Evolutionary conservation across 1,140 invertebrate genomes (phyloP), one percentile per base, ranked within the genome.

Genomic region (Campodea augens): DNA sequence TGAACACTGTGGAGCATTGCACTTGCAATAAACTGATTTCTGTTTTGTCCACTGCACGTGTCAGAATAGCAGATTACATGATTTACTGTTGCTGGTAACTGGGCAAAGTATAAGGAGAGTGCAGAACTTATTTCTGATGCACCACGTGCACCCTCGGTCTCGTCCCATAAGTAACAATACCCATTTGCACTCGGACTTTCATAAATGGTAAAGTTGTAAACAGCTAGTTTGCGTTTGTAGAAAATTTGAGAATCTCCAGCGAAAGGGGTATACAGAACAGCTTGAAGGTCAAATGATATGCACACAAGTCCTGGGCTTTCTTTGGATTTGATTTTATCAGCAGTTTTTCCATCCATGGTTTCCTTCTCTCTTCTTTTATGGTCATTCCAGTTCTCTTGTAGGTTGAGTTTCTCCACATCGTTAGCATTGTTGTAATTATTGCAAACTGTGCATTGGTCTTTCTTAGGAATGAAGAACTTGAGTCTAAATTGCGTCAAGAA

Each of bases 11-110:
- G 41, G 13, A 25, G 19, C 13, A 25, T 22, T 29, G 23, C 36
- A n/a, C 18, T 19, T 18, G 20, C 36, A 18, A 37, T 18, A 19
- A 18, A 37, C 20, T 37, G 36, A 19, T 50, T 50, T 23, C 22
- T 23, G 29, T 51, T 51, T 45, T 51, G 46, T 2, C 49, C 47
- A 3, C 43, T 47, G 43, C 49, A 51, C 12, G 47, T 43, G 24
- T 51, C 46, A 10, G 39, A 48, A 43, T 42, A 51, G 12, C 24
- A 36, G 20, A 38, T 42, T 21, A 51, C 19, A 25, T 49, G 43
- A 21, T 37, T 43, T 18, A 46, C 43, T 25, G 41, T n/a, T 23
- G 42, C 13, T 13, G 39, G 43, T 25, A 51, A 38, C 22, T 27
- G 24, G 18, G 4, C 13, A 21, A 49, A 20, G 40, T 51, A 49